phyloP scores from a whole-genome alignment of 2,797 vertebrate species.

The Psittacula echo region DNA sequence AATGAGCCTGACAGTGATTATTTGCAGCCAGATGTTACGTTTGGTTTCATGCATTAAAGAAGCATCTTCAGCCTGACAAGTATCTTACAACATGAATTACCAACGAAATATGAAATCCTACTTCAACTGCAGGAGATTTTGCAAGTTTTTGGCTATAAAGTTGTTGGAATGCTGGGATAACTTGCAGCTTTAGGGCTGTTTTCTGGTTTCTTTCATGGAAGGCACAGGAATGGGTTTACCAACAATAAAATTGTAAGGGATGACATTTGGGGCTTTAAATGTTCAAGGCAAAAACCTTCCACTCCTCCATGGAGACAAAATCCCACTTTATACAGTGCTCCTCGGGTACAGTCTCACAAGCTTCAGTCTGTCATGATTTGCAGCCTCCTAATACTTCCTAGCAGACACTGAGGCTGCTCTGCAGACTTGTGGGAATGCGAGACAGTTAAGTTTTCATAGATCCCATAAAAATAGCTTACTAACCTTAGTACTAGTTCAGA shows the following conservation, averaged over 20 bases:
- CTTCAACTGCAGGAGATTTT: background rate
- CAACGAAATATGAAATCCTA: background rate
- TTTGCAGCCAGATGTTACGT: background rate
- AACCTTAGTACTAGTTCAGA: background rate
- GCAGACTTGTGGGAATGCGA: rapidly evolving
- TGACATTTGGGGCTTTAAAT: background rate
- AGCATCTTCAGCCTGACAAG: background rate
- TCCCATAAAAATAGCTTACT: background rate
- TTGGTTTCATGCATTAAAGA: background rate
- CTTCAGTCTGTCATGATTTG: background rate
- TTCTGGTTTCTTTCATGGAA: background rate
- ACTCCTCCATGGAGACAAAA: background rate
- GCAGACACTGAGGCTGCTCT: background rate
- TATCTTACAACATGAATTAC: background rate
- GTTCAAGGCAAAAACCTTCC: background rate
- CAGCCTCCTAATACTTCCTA: background rate
- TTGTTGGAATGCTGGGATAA: background rate
- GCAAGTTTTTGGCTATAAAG: background rate
- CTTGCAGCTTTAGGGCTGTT: background rate
- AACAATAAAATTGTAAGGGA: background rate
- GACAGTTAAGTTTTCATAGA: rapidly evolving
- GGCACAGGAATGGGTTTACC: background rate
- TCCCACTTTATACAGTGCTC: background rate
- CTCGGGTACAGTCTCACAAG: background rate
- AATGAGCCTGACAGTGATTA: background rate